Evolutionary conservation across 2,797 vertebrate genomes (phyloP).

Genomic region (Periparus ater): DNA sequence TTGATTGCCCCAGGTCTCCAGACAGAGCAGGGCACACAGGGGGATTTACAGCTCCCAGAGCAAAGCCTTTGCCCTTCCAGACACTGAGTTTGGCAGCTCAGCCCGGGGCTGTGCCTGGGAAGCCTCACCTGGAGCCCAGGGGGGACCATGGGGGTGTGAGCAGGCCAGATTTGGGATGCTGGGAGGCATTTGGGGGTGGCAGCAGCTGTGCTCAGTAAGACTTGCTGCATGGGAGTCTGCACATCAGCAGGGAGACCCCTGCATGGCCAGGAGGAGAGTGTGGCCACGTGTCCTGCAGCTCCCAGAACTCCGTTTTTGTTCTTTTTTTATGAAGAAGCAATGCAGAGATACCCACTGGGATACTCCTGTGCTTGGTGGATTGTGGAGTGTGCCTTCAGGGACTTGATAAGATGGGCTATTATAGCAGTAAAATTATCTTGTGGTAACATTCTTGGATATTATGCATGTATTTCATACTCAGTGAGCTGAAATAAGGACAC

Average conservation of each 20-base stretch:
- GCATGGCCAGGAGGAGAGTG: fast-evolving
- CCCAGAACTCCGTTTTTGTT: not conserved
- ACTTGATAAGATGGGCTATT: not conserved
- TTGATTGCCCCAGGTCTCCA: slow-evolving; percentile 27
- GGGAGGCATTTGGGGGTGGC: not conserved
- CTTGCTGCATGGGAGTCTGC: not conserved
- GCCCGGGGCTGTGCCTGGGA: not conserved
- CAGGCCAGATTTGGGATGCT: not conserved
- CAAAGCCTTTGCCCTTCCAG: not conserved
- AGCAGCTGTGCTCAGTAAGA: not conserved
- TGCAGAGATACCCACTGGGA: not conserved
- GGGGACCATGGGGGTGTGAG: not conserved
- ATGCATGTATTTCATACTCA: slow-evolving; percentile 35
- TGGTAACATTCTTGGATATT: not conserved
- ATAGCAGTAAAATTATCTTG: slow-evolving; percentile 37
- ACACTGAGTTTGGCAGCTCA: not conserved
- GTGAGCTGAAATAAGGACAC: slow-evolving; percentile 29
- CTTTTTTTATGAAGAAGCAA: not conserved
- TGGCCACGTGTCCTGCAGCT: not conserved
- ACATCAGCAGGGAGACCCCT: not conserved
- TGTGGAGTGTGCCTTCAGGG: slow-evolving; percentile 21
- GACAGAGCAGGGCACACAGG: not conserved
- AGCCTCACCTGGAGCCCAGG: fast-evolving
- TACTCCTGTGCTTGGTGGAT: not conserved
- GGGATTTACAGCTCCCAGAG: not conserved